Percentiles rank a stretch among this genome's conserved stretches.
Evolutionary conservation across 2,797 vertebrate species (phyloP).

Genomic region (Enteromius thamalakanensis): DNA sequence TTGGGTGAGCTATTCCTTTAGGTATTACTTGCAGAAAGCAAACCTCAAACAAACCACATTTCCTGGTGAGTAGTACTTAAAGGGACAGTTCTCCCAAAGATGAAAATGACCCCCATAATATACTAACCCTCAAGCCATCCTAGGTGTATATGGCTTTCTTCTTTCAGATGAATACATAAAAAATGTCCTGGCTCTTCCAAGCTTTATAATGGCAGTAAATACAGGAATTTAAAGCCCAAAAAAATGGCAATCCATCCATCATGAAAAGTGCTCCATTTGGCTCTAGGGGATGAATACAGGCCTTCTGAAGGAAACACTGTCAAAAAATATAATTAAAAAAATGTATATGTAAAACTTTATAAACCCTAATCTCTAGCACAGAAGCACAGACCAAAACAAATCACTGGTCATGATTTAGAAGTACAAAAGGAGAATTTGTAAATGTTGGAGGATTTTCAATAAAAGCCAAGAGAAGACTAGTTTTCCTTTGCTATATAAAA

Average conservation of each 20-base stretch:
- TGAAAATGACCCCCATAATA: neutral
- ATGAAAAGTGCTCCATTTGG: neutral
- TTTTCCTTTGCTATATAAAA: too few relatives aligned
- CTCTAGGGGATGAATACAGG: neutral
- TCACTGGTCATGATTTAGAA: neutral
- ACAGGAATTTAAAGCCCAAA: neutral
- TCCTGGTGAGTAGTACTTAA: constrained; percentile 49
- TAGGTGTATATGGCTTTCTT: neutral
- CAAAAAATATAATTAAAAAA: too few relatives aligned
- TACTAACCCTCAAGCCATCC: neutral
- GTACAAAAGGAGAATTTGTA: neutral
- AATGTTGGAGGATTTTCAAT: too few relatives aligned
- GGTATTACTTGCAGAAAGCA: constrained; percentile 66
- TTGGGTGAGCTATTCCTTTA: too few relatives aligned
- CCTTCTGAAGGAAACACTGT: neutral
- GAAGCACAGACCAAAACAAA: neutral
- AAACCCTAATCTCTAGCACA: too few relatives aligned
- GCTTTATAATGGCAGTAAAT: neutral
- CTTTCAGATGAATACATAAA: neutral
- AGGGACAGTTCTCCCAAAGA: neutral
- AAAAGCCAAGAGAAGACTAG: too few relatives aligned
- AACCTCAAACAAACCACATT: constrained; percentile 62
- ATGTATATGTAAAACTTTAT: too few relatives aligned
- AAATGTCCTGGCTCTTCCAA: neutral
- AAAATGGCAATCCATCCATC: neutral